Conservation (phyloP, 2,113 vertebrate genomes). For the Upupa epops region DNA sequence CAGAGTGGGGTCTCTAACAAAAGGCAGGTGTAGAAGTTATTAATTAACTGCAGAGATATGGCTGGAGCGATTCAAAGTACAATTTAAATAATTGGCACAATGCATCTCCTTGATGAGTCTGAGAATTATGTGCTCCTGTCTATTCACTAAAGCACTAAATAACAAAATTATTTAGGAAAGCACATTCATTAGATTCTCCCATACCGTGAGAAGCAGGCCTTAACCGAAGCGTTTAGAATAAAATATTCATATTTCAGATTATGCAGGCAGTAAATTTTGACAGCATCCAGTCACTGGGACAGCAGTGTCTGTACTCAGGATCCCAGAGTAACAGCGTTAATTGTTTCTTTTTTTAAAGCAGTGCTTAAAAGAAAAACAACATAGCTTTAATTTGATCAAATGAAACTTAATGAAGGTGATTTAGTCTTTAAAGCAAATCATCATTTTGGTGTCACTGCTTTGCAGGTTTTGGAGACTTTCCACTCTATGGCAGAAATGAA, state of each 20-base stretch:
- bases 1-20: neutral
- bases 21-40: conserved; percentile 3
- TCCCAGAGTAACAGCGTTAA: neutral
- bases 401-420: conserved; percentile 46
- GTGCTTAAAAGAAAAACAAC: neutral
- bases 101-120: neutral
- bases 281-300: conserved; percentile 1
- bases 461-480: neutral
- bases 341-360: conserved; percentile 22
- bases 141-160: conserved; percentile 34
- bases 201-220: neutral
- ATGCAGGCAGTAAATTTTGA: conserved; percentile 42
- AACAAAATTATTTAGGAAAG: conserved; percentile 45
- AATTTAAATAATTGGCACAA: conserved; percentile 10
- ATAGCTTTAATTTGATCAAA: conserved; percentile 34
- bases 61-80: neutral
- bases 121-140: neutral
- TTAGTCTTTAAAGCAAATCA: conserved; percentile 13
- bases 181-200: conserved; percentile 51
- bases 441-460: neutral
- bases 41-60: conserved; percentile 31
- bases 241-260: conserved; percentile 52
- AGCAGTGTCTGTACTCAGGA: neutral
- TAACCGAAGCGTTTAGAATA: conserved; percentile 40
- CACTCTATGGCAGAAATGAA: neutral